Evolutionary conservation across 2,888 invertebrate species (phyloP).

Genomic region (Eilema depressum): DNA sequence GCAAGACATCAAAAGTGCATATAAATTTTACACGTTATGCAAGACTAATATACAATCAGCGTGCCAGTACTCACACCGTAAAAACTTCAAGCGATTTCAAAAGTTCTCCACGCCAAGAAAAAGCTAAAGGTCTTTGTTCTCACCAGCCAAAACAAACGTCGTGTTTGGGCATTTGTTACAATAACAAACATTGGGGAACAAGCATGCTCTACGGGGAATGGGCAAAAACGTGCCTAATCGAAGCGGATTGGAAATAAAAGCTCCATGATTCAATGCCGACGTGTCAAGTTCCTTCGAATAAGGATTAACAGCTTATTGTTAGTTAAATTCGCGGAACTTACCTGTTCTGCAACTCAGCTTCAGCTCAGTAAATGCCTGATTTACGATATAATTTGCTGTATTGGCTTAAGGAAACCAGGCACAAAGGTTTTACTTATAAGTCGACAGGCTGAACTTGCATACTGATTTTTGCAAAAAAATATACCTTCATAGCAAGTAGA

Average conservation of each 20-base stretch:
- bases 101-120: conserved; percentile 66
- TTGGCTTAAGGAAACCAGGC: conserved; percentile 25
- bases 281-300: conserved; percentile 70
- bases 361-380: conserved; percentile 41
- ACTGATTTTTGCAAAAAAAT: not conserved
- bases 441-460: conserved; percentile 10
- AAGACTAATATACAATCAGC: conserved; percentile 60
- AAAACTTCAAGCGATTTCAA: conserved; percentile 74
- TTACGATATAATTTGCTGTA: conserved; percentile 49
- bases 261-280: conserved; percentile 64
- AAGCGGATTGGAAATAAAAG: conserved; percentile 68
- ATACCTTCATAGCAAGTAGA: not conserved
- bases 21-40: conserved; percentile 64
- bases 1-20: conserved; percentile 53
- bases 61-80: conserved; percentile 66
- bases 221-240: conserved; percentile 78
- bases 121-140: conserved; percentile 80
- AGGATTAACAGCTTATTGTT: conserved; percentile 79
- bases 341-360: conserved; percentile 50
- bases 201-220: conserved; percentile 57
- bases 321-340: conserved; percentile 67
- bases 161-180: conserved; percentile 79
- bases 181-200: conserved; percentile 76
- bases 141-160: conserved; percentile 81
- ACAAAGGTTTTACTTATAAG: conserved; percentile 36